Percentiles rank a stretch among this genome's conserved stretches.
Conservation (phyloP, 2,113 vertebrate genomes). For the Halcyon malimbica region DNA sequence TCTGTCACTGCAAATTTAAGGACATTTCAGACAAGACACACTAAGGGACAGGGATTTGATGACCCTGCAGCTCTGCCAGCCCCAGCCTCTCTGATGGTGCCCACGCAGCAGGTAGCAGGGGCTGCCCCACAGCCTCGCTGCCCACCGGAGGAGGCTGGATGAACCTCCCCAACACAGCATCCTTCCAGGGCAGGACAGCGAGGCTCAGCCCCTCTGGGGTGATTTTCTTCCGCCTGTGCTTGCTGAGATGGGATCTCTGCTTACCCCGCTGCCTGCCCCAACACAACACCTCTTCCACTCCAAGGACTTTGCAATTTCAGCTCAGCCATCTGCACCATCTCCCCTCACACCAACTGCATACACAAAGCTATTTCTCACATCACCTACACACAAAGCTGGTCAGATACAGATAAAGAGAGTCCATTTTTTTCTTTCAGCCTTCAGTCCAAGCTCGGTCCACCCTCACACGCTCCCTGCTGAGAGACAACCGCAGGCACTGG, state of each 20-base stretch:
- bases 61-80: not conserved
- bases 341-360: not conserved
- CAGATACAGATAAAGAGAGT: not conserved
- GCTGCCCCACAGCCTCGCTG: not conserved
- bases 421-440: not conserved
- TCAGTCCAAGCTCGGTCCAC: no score
- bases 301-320: not conserved
- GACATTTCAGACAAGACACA: not conserved
- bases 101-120: no score
- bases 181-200: not conserved
- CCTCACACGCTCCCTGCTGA: rapidly evolving
- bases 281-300: not conserved
- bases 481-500: rapidly evolving
- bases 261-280: not conserved
- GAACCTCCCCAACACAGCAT: not conserved
- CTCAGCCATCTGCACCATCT: not conserved
- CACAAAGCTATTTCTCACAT: not conserved
- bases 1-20: not conserved
- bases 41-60: not conserved
- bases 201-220: not conserved
- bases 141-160: not conserved
- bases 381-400: not conserved
- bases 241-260: not conserved
- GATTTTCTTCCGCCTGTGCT: not conserved
- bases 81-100: not conserved